Base-by-base conservation (phyloP, 2,113 vertebrate genomes). In the Pteropus alecto region DNA sequence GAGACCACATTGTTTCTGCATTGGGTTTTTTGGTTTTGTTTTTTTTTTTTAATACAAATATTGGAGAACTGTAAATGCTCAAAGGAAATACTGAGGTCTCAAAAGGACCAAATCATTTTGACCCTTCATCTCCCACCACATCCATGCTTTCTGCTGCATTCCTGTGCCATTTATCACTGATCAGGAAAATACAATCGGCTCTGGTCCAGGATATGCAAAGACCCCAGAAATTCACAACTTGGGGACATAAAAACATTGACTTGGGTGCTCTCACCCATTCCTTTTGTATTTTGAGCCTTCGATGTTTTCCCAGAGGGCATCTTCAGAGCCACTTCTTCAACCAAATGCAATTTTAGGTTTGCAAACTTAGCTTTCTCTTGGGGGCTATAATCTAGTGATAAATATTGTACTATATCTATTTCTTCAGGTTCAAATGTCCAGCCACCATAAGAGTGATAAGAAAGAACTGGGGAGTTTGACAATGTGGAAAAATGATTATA, bases 311-410 rank as follows among this genome's bases (percentile, higher is more conserved):
- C 68, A 22, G 35, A 0, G 30, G 41, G 30, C 38, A 63, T 94
- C 74, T 90, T 81, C 92, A 89, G 46, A 95, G 33, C 30, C n/a
- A 60, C 51, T 90, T 95, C 22, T 87, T 89, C 30, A 87, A 65
- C n/a, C 91, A 94, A n/a, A 86, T 86, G 86, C 43, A 89, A 60
- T 70, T 82, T 35, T 6, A 24, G 46, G 24, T 67, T 96, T 89
- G 73, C 68, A 94, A 91, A 70, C 46, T 35, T 60, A 58, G 28
- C 89, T 61, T 90, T 95, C 14, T 93, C 71, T 86, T 70, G 18
- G 70, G 48, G 9, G 19, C 56, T 74, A 3, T 82, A 43, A 83
- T 6, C 28, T 30, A n/a, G 35, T 63, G 41, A 81, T 85, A 84
- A 93, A 73, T 87, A 46, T 13, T 61, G 6, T 51, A 21, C 70